Conservation (phyloP, 2,113 vertebrate species). For the Pelecanus crispus region DNA sequence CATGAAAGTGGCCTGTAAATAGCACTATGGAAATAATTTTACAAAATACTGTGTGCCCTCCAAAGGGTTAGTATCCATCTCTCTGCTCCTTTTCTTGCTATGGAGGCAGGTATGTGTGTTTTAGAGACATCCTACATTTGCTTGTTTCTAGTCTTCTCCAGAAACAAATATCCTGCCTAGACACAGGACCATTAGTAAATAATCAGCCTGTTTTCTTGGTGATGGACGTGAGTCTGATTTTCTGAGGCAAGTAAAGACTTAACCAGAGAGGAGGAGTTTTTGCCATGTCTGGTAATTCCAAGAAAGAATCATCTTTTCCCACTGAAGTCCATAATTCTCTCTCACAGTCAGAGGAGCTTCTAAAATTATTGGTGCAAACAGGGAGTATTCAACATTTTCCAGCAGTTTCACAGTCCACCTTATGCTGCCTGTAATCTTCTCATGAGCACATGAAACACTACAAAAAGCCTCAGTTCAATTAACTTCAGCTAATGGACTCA, state of each 20-base stretch:
- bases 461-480: not conserved
- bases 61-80: not conserved
- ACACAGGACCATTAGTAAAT: not conserved
- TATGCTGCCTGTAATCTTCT: not conserved
- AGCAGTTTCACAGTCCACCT: not conserved
- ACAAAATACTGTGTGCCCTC: not conserved
- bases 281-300: not conserved
- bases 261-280: not conserved
- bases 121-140: not conserved
- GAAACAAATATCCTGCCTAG: not conserved
- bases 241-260: not conserved
- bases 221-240: not conserved
- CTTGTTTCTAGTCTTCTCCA: not conserved
- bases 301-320: not conserved
- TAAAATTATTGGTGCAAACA: not conserved
- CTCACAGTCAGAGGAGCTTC: not conserved
- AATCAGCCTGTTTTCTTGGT: not conserved
- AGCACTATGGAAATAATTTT: not conserved
- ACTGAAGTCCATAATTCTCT: not conserved
- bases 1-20: not conserved
- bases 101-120: not conserved
- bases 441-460: not conserved
- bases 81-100: not conserved
- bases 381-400: not conserved
- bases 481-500: not conserved